These are phyloP conservation scores for Myrmecobius fasciatus DNA, from an alignment of 2,113 vertebrate species.

Conservation along the genomic window DNA sequence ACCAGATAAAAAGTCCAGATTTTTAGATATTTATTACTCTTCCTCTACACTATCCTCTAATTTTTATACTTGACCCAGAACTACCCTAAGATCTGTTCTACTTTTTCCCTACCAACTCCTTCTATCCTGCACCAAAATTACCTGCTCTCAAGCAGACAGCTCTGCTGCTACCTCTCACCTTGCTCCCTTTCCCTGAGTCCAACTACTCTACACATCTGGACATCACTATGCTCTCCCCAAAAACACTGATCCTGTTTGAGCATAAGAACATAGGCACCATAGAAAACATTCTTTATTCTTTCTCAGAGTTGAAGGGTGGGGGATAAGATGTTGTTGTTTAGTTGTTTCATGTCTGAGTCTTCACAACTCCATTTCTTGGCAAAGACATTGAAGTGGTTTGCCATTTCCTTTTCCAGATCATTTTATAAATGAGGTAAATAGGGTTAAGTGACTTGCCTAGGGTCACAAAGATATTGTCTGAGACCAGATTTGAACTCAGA, in stretches of 20 bases:
- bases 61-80: neutral
- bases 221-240: neutral
- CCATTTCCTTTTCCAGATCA: neutral
- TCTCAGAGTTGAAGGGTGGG: neutral
- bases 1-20: neutral
- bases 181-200: neutral
- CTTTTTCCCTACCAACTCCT: neutral
- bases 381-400: neutral
- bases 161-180: neutral
- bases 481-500: neutral
- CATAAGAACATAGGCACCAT: neutral
- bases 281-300: neutral
- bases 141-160: neutral
- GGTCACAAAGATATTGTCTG: neutral
- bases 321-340: neutral
- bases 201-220: neutral
- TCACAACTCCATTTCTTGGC: neutral
- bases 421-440: neutral
- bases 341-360: neutral
- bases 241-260: neutral
- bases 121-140: neutral
- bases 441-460: neutral
- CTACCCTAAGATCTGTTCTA: neutral
- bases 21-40: neutral
- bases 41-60: neutral